These are phyloP conservation scores for Nasonia longicornis DNA, from an alignment of 1,140 invertebrate genomes.

Conservation along the genomic window DNA sequence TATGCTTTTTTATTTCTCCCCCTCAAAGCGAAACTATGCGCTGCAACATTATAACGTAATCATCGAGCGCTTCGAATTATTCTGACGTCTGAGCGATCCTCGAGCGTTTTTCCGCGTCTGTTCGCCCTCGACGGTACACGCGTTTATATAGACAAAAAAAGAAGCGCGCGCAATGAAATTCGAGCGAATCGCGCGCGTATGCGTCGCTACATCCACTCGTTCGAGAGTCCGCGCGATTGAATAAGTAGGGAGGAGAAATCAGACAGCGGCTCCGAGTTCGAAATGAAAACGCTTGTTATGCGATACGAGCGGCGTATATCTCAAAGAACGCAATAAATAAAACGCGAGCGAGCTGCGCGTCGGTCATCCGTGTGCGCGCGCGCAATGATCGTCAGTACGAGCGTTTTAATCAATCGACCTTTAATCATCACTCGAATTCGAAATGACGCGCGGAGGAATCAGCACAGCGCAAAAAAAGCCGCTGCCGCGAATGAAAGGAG, in stretches of 20 bases:
- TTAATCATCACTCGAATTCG: slow-evolving; percentile 34
- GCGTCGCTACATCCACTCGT: neutral
- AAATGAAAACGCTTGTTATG: too few species aligned
- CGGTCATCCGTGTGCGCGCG: neutral
- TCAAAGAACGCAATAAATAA: slow-evolving; percentile 6
- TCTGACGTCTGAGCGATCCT: neutral
- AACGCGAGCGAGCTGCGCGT: neutral
- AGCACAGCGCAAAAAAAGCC: slow-evolving; percentile 10
- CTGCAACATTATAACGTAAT: neutral
- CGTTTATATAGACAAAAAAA: neutral
- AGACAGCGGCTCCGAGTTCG: neutral
- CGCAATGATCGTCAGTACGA: neutral
- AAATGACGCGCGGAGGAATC: neutral
- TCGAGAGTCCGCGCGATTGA: neutral
- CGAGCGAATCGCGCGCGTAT: neutral
- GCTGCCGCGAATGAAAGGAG: slow-evolving; percentile 7
- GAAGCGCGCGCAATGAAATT: neutral
- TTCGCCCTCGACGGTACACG: too few species aligned
- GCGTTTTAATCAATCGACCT: slow-evolving; percentile 18
- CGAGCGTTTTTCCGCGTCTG: neutral
- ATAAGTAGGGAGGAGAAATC: neutral
- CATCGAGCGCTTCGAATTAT: neutral
- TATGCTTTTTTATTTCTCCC: neutral
- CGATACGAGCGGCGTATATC: neutral
- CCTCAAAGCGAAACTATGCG: neutral